phyloP scores from a whole-genome alignment of 2,888 invertebrate genomes.

The Scrobipalpa costella region DNA sequence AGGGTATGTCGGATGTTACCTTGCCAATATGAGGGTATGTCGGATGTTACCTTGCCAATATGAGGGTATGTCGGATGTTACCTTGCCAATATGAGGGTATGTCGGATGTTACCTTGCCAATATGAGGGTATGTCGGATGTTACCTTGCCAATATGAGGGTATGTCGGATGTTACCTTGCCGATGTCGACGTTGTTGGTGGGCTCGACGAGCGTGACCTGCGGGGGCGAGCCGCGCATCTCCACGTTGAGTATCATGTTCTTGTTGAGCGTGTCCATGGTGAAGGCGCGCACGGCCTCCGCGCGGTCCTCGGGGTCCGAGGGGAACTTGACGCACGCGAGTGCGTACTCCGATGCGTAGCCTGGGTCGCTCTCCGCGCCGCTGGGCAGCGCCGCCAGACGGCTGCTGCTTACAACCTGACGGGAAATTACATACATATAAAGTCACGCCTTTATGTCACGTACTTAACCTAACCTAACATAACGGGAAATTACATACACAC shows the following conservation, averaged over 20 bases:
- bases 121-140: no score
- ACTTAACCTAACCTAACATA: no score
- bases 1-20: no score
- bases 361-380: slow-evolving; percentile 84
- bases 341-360: slow-evolving; percentile 93
- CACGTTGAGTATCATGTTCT: slow-evolving; percentile 90
- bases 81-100: no score
- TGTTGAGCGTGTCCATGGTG: slow-evolving; percentile 83
- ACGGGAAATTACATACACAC: no score
- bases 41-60: no score
- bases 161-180: slow-evolving; percentile 68
- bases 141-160: no score
- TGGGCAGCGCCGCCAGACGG: slow-evolving; percentile 91
- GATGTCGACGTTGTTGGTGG: slow-evolving; percentile 73
- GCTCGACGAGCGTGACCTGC: slow-evolving; percentile 78
- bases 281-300: slow-evolving; percentile 87
- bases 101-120: no score
- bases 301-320: slow-evolving; percentile 92
- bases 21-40: no score
- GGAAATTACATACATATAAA: not conserved
- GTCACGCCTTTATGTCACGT: no score
- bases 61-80: no score
- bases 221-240: slow-evolving; percentile 86
- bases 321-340: slow-evolving; percentile 91
- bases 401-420: slow-evolving; percentile 81